Percentiles rank a stretch among this genome's conserved stretches.
Evolutionary conservation across 2,797 vertebrate genomes (phyloP).

Genomic region (Alouatta caraya): DNA sequence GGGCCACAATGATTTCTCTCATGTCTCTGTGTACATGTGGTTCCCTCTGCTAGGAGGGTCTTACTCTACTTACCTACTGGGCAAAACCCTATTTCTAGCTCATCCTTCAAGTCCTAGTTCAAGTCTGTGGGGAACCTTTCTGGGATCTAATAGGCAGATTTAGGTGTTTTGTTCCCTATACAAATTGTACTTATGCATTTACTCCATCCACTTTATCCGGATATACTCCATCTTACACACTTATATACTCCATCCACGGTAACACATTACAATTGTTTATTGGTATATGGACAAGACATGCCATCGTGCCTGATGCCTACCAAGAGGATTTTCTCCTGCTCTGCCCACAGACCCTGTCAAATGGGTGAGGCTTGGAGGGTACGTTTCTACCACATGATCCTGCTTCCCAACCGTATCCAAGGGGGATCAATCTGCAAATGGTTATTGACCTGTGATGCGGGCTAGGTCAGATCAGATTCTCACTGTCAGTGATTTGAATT

Average conservation of each 20-base stretch:
- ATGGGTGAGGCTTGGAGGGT: not conserved
- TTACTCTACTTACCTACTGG: not conserved
- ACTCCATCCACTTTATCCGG: not conserved
- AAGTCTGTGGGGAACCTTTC: not conserved
- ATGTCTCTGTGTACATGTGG: not conserved
- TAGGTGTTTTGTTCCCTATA: not conserved
- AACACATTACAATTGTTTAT: not conserved
- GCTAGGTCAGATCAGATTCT: not conserved
- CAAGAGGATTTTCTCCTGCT: not conserved
- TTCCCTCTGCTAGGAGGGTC: not conserved
- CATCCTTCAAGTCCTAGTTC: not conserved
- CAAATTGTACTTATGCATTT: not conserved
- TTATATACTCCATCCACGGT: not conserved
- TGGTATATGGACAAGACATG: not conserved
- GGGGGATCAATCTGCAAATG: not conserved
- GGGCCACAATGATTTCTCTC: not conserved
- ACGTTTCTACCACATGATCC: not conserved
- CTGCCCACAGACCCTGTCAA: not conserved
- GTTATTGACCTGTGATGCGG: not conserved
- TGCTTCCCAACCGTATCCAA: not conserved
- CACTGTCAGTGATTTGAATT: not conserved
- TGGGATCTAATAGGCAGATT: not conserved
- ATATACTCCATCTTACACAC: not conserved
- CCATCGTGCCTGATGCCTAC: not conserved
- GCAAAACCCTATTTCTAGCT: not conserved